phyloP scores from a whole-genome alignment of 2,888 invertebrate species.

The Tipula confusa region DNA sequence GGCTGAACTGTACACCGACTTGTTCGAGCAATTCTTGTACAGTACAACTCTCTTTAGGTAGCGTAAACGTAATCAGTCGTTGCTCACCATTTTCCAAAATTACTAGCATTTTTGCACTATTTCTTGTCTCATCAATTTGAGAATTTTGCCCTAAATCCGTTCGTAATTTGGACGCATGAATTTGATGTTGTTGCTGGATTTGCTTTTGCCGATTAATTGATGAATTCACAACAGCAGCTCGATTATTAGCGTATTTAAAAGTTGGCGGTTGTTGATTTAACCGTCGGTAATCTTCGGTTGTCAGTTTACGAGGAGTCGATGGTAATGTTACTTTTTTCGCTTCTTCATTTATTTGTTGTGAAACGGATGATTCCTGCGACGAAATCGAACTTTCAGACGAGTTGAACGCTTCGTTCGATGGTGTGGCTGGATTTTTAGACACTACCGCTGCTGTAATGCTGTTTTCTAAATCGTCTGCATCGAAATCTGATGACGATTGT shows the following conservation, averaged over 20 bases:
- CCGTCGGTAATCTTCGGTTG: slow-evolving; percentile 52
- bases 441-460: slow-evolving; percentile 55
- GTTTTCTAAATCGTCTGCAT: slow-evolving; percentile 54
- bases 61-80: slow-evolving; percentile 73
- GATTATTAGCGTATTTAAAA: background rate
- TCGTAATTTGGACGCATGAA: background rate
- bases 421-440: slow-evolving; percentile 37
- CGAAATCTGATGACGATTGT: slow-evolving; percentile 36
- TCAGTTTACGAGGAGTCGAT: slow-evolving; percentile 51
- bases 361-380: slow-evolving; percentile 43
- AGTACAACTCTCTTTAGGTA: slow-evolving; percentile 77
- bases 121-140: background rate
- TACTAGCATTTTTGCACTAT: slow-evolving; percentile 73
- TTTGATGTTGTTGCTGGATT: slow-evolving; percentile 26
- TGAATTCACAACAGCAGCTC: background rate
- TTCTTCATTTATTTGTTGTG: slow-evolving; percentile 38
- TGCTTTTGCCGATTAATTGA: background rate
- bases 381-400: background rate
- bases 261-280: slow-evolving; percentile 35
- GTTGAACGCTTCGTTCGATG: background rate
- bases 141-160: background rate
- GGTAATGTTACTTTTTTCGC: slow-evolving; percentile 50
- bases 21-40: slow-evolving; percentile 77
- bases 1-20: slow-evolving; percentile 64
- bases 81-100: slow-evolving; percentile 73